Evolutionary conservation across 2,888 invertebrate species (phyloP), one percentile per base, ranked within the genome.

Genomic region (Phortica magna): DNA sequence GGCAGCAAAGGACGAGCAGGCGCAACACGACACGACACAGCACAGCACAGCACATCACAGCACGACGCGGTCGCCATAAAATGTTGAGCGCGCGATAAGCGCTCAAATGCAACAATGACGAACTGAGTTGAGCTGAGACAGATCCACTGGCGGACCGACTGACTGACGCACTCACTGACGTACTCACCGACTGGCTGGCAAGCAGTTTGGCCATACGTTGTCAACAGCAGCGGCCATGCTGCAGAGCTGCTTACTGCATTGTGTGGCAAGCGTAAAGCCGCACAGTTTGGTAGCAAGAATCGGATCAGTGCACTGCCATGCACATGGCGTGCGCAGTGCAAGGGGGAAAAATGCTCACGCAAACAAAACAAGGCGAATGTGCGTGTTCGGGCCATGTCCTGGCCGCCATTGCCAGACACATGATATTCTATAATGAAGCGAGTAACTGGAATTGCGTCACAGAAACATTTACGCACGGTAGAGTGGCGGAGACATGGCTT

Each of bases 71-170:
- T 7, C 61, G 7, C 7, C 19, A 61, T 61, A 61, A 19, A 61
- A 61, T 22, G 61, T 31, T 43, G 43, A 14, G 53, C 53, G n/a
- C 42, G n/a, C 70, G 70, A 71, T 71, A 71, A 71, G 70, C 70
- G 31, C 39, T 6, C 39, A n/a, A 48, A 31, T 71, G 53, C 41
- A 70, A 70, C 48, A 65, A 67, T 42, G 67, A 10, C 67, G 10
- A 5, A 39, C 6, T 5, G 12, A 64, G 12, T 6, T 22, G 64
- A 9, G 31, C 31, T 31, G 31, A 31, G 31, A 31, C 31, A 31
- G 31, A 31, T 31, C n/a, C n/a, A n/a, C n/a, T 31, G 31, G 5
- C 31, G 2, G 31, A 31, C 31, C 3, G 31, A 31, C 31, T 31
- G 31, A 31, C 31, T 31, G 31, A 31, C 3, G 31, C 3, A 1